These are phyloP conservation scores for Chloromyia formosa DNA, from an alignment of 2,888 invertebrate species.

Conservation along the genomic window DNA sequence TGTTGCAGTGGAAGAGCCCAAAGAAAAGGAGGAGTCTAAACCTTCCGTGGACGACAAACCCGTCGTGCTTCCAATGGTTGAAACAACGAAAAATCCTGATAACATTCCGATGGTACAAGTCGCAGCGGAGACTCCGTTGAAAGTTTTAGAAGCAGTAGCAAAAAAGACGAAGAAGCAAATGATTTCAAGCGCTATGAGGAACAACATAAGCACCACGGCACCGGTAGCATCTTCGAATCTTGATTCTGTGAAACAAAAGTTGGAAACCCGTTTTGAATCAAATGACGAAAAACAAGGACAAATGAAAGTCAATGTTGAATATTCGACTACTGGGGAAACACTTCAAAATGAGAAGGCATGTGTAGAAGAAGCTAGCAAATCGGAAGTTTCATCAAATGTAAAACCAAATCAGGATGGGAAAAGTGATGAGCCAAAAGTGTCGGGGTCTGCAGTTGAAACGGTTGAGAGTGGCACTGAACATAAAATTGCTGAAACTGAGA, in stretches of 20 bases:
- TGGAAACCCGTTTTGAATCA: neutral
- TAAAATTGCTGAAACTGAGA: neutral
- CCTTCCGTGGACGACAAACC: neutral
- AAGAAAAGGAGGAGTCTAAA: neutral
- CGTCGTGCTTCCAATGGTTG: neutral
- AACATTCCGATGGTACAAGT: constrained; percentile 21
- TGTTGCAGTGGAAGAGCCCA: neutral
- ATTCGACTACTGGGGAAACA: neutral
- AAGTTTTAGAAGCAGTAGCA: constrained; percentile 60
- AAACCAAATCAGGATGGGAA: neutral
- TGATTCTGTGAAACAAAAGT: neutral
- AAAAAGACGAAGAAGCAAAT: constrained; percentile 63
- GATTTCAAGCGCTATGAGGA: constrained; percentile 55
- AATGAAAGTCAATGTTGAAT: neutral
- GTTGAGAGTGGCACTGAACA: neutral
- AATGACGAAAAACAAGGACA: neutral
- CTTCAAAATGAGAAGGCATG: neutral
- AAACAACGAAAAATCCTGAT: neutral
- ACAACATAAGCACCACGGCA: neutral
- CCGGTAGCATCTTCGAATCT: neutral
- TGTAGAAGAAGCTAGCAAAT: neutral
- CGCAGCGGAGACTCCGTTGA: constrained; percentile 44
- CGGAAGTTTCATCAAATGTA: neutral
- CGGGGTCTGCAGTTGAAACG: neutral
- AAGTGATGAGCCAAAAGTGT: neutral